Evolutionary conservation across 2,888 invertebrate genomes (phyloP), one percentile per base, ranked within the genome.

Genomic region (Ceramica pisi): DNA sequence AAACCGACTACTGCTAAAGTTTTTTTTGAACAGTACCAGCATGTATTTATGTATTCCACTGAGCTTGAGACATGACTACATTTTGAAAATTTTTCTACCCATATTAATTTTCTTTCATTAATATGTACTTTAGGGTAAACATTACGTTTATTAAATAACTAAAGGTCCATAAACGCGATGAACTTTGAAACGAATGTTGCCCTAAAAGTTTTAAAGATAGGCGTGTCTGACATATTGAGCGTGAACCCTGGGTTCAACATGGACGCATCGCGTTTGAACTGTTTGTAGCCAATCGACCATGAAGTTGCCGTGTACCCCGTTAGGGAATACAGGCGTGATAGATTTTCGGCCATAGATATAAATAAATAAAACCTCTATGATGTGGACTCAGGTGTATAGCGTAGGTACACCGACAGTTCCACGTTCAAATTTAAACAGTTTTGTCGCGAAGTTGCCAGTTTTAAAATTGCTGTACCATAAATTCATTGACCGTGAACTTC

Each of bases 221-320:
- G 68, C 63, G 82, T 71, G 63, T 78, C 76, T 78, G 75, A 63
- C 67, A 80, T 82, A 80, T 82, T 82, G 70, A 82, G 82, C 80
- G 80, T 80, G 60, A 82, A 78, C 69, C 60, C 53, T 60, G 57
- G 81, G 71, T 57, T 55, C 80, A 72, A 80, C 63, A 57, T 71
- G 78, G 51, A 51, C 67, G 60, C 71, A 46, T 67, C 64, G 71
- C 71, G 64, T 84, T 79, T 57, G 60, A 76, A 69, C 71, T 75
- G 75, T 74, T 70, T 64, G 65, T 66, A 80, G 61, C 55, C 74
- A 79, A 68, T 85, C 79, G 67, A 81, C 79, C 84, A 76, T 84
- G 71, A 79, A 81, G 57, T 80, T 65, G 51, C 65, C 73, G 67
- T 51, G 68, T 81, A 74, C 71, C 74, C 62, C 56, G 67, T 75